Evolutionary conservation across 2,797 vertebrate species (phyloP).

Genomic region (Periophthalmus magnuspinnatus): DNA sequence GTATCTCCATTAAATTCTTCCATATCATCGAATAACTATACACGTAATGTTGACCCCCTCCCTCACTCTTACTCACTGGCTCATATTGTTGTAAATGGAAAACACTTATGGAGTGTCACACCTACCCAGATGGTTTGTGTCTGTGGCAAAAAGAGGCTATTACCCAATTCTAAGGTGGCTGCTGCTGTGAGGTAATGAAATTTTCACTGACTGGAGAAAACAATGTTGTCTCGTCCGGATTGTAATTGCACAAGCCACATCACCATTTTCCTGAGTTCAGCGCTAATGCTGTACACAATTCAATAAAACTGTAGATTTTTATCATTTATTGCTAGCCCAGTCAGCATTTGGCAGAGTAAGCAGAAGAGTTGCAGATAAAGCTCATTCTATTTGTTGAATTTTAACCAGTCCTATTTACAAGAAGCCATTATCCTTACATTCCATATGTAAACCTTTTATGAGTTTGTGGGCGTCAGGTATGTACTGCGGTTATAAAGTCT

Average conservation of each 20-base stretch:
- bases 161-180: conserved; percentile 74
- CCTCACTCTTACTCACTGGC: conserved; percentile 38
- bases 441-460: conserved; percentile 41
- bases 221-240: conserved; percentile 72
- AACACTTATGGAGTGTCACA: conserved; percentile 66
- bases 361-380: conserved; percentile 65
- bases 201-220: conserved; percentile 81
- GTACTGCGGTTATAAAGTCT: conserved; percentile 58
- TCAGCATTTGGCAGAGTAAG: conserved; percentile 58
- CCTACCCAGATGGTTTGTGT: conserved; percentile 60
- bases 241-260: conserved; percentile 73
- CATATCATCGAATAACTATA: conserved; percentile 48
- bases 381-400: conserved; percentile 74
- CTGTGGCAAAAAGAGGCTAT: conserved; percentile 75
- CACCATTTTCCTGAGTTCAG: conserved; percentile 65
- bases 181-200: conserved; percentile 78
- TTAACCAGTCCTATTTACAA: conserved; percentile 51
- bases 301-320: conserved; percentile 79
- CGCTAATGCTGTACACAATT: conserved; percentile 66
- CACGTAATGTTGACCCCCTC: conserved; percentile 64
- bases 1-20: conserved; percentile 50
- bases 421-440: conserved; percentile 37
- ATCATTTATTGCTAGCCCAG: conserved; percentile 73
- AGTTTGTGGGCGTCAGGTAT: conserved; percentile 44
- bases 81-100: conserved; percentile 70